These are phyloP conservation scores for Brotula barbata DNA, from an alignment of 2,797 vertebrate genomes.

Conservation along the genomic window DNA sequence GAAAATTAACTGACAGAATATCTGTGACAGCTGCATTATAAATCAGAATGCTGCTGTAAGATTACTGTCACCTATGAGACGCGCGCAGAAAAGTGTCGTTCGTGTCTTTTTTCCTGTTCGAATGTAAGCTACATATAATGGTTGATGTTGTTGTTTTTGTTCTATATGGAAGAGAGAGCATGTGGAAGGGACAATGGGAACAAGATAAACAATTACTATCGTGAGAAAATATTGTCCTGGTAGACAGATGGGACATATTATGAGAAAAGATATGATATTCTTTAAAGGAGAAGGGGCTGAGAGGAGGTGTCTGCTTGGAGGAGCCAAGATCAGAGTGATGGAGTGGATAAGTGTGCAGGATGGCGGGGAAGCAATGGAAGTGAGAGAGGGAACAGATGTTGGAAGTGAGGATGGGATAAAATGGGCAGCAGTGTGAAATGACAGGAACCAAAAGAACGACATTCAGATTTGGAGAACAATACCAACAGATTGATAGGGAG, in stretches of 20 bases:
- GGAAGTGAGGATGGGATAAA: not conserved
- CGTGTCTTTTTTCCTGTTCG: no score
- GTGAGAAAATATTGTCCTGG: constrained; percentile 25
- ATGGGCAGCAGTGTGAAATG: not conserved
- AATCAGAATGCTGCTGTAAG: not conserved
- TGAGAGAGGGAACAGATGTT: constrained; percentile 36
- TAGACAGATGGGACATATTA: constrained; percentile 25
- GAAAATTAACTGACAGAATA: not conserved
- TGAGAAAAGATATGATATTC: constrained; percentile 33
- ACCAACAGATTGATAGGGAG: not conserved
- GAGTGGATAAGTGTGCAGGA: constrained; percentile 44
- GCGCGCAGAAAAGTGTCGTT: no score
- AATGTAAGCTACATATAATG: no score
- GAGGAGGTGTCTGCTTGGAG: constrained; percentile 24
- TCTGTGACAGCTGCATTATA: not conserved
- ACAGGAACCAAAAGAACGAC: not conserved
- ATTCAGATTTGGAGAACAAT: constrained; percentile 6
- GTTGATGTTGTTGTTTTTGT: no score
- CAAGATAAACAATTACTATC: constrained; percentile 1
- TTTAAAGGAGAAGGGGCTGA: constrained; percentile 38
- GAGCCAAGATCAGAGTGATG: constrained; percentile 48
- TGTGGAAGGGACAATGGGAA: no score
- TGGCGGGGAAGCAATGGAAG: constrained; percentile 39
- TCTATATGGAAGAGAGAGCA: no score
- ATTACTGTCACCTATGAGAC: no score